Conservation (phyloP, 2,888 invertebrate genomes). For the Drosophila lutescens region DNA sequence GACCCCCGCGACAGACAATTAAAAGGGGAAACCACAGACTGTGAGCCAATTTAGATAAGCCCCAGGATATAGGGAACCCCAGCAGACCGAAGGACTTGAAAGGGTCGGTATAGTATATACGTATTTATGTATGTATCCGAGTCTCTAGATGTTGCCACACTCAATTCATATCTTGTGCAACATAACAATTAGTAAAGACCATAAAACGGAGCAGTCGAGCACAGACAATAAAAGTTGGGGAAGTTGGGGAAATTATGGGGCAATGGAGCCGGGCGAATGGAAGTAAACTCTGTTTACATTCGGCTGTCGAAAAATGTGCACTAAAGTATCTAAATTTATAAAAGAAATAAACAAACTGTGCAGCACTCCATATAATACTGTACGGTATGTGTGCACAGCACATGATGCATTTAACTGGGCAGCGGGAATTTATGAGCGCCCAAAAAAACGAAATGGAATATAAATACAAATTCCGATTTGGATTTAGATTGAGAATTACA, state of each 20-base stretch:
- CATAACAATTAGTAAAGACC: conserved; percentile 73
- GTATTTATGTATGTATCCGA: conserved; percentile 1
- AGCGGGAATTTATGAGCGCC: conserved; percentile 41
- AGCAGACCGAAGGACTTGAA: conserved; percentile 5
- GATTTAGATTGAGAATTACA: conserved; percentile 24
- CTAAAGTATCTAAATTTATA: conserved; percentile 78
- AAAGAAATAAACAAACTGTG: conserved; percentile 66
- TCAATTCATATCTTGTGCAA: conserved; percentile 76
- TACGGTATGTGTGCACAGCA: conserved; percentile 36
- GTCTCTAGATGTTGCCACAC: conserved; percentile 41
- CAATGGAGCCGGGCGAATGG: conserved; percentile 9
- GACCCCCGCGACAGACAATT: conserved; percentile 31
- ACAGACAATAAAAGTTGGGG: conserved; percentile 20
- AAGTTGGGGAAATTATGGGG: conserved; percentile 26
- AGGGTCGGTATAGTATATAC: neutral
- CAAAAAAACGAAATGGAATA: conserved; percentile 26
- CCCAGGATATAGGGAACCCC: conserved; percentile 25
- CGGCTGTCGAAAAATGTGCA: conserved; percentile 50
- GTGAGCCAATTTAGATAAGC: conserved; percentile 74
- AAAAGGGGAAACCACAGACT: conserved; percentile 40
- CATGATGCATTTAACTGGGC: conserved; percentile 65
- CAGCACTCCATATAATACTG: conserved; percentile 31
- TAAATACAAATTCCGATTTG: conserved; percentile 39
- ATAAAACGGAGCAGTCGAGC: conserved; percentile 52
- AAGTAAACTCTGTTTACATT: conserved; percentile 60